Base-by-base conservation (phyloP, 2,888 invertebrate species). In the Bibio marci region DNA sequence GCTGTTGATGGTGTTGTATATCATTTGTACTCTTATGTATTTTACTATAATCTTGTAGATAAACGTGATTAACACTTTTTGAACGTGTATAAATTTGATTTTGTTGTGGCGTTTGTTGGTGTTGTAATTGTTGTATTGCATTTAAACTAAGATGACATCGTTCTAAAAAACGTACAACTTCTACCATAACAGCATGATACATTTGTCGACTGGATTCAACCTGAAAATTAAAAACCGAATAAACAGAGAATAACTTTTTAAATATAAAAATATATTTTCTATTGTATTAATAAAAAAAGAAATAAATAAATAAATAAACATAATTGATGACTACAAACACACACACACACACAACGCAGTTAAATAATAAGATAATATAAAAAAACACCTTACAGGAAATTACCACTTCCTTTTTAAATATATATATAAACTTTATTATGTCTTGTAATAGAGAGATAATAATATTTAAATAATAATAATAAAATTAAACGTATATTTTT, bases 111-210 rank as follows among this genome's bases (percentile, higher is more conserved):
- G 44, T 50, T 14, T 49, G 50, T 41, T 44, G 41, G 18, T 59
- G 56, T 40, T 58, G 57, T 1, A 44, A 50, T 14, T 49, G 50
- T 41, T 44, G 41, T 13, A 46, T 44, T 39, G 38, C 41, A 31
- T 65, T 64, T 40, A 72, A 55, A 48, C 67, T 70, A 44, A 65
- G 65, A 48, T 70, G 69, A 10, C 69, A 70, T 45, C 72, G 69
- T 49, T 75, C 76, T 47, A 77, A 57, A 54, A 75, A 77, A 37
- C 70, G 67, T 17, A 71, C 67, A 34, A 76, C 72, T 54, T 77
- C 74, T 50, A 72, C 72, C 71, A 77, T 70, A 34, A 77, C 65
- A 11, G 73, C 73, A 44, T 71, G 67, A 57, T 76, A 75, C 76
- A 77, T 76, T 52, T 71, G 69, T 43, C 73, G 65, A 52, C 70